A percentile compares a stretch with the other conserved stretches of the same genome.
phyloP scores from a whole-genome alignment of 2,797 vertebrate species.

The Pachyuromys duprasi region DNA sequence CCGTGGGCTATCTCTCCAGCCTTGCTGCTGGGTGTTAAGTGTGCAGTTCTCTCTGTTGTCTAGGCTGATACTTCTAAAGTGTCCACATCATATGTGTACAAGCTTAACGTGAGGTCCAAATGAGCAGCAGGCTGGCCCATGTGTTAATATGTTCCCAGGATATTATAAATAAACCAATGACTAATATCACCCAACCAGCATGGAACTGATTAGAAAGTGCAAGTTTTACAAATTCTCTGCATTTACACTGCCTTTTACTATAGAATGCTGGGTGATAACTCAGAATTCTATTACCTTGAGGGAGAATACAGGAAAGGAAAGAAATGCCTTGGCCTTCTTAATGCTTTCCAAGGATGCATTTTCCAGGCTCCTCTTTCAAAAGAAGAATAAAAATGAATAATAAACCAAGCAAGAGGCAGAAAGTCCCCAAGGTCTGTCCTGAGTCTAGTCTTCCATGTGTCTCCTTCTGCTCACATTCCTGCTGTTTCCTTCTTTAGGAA shows the following conservation, averaged over 20 bases:
- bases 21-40: background rate
- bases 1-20: background rate
- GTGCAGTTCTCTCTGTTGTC: fast-evolving
- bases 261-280: background rate
- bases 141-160: background rate
- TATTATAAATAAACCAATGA: background rate
- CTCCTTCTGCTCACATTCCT: background rate
- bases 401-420: background rate
- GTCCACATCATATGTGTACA: background rate
- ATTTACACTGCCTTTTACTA: background rate
- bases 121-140: background rate
- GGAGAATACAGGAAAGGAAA: background rate
- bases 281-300: background rate
- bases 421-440: background rate
- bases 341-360: background rate
- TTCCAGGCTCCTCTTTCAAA: background rate
- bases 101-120: background rate
- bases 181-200: background rate
- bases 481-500: background rate
- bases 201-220: background rate
- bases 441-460: background rate
- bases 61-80: background rate
- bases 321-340: background rate
- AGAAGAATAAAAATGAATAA: background rate
- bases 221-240: background rate